phyloP scores from a whole-genome alignment of 2,113 vertebrate species.

The Cyprinodon variegatus region DNA sequence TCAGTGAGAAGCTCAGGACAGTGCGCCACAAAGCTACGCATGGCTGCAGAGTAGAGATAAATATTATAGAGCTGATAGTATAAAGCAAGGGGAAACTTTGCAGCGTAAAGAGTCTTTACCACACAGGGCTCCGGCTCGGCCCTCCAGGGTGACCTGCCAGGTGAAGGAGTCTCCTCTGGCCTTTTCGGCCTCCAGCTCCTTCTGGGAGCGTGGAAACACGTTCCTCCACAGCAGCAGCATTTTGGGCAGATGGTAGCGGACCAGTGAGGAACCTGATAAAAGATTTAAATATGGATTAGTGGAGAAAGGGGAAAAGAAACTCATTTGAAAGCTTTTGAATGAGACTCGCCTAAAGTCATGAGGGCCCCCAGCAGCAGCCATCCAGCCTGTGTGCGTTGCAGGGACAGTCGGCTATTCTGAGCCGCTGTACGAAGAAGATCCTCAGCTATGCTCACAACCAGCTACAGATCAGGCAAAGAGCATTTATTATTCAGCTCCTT shows the following conservation, averaged over 20 bases:
- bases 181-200: conserved; percentile 97
- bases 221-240: conserved; percentile 98
- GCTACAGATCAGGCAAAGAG: conserved; percentile 73
- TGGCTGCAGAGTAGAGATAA: conserved; percentile 79
- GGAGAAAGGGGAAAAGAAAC: not conserved
- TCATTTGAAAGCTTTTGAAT: not conserved
- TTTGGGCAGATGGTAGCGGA: conserved; percentile 97
- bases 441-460: conserved; percentile 98
- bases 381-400: conserved; percentile 96
- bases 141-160: conserved; percentile 98
- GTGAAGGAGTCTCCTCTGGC: conserved; percentile 95
- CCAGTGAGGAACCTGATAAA: conserved; percentile 89
- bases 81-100: not conserved
- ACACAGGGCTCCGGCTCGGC: conserved; percentile 94
- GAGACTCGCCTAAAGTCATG: conserved; percentile 91
- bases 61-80: not conserved
- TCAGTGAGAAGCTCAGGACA: conserved; percentile 97
- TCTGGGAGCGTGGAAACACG: conserved; percentile 96
- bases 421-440: conserved; percentile 94
- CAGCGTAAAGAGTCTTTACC: conserved; percentile 80
- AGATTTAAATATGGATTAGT: not conserved
- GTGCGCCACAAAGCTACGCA: conserved; percentile 99
- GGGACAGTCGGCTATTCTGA: conserved; percentile 95
- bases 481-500: not conserved
- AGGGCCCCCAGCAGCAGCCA: conserved; percentile 98